phyloP scores from a whole-genome alignment of 2,113 vertebrate genomes.

The Cariama cristata region DNA sequence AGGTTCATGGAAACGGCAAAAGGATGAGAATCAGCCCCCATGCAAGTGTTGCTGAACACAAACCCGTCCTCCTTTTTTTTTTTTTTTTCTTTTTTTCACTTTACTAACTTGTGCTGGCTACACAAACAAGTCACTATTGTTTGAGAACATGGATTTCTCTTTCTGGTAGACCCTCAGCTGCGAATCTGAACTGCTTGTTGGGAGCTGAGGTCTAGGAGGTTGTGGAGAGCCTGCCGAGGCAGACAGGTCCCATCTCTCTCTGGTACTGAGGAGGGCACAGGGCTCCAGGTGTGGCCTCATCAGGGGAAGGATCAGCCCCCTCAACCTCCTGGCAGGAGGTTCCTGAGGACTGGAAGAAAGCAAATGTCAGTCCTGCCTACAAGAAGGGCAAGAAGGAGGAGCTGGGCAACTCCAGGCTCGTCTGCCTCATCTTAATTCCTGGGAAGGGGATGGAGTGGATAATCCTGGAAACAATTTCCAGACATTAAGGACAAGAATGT shows the following conservation, averaged over 20 bases:
- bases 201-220: neutral
- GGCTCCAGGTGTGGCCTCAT: neutral
- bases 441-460: neutral
- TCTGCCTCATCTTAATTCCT: neutral
- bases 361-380: neutral
- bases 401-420: neutral
- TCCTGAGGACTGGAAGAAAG: neutral
- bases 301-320: neutral
- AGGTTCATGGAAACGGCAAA: neutral
- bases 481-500: neutral
- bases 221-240: neutral
- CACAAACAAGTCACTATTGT: too few species aligned
- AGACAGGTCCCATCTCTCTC: neutral
- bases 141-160: neutral
- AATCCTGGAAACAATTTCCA: neutral
- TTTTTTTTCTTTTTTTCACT: too few species aligned
- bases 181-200: neutral
- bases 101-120: neutral
- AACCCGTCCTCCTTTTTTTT: neutral
- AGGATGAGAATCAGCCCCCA: neutral
- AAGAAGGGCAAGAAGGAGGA: neutral
- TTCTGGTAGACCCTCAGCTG: neutral
- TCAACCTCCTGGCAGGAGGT: neutral
- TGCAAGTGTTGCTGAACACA: neutral
- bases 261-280: neutral